Conservation (phyloP, 1,140 invertebrate species). For the Bombus fervidus region DNA sequence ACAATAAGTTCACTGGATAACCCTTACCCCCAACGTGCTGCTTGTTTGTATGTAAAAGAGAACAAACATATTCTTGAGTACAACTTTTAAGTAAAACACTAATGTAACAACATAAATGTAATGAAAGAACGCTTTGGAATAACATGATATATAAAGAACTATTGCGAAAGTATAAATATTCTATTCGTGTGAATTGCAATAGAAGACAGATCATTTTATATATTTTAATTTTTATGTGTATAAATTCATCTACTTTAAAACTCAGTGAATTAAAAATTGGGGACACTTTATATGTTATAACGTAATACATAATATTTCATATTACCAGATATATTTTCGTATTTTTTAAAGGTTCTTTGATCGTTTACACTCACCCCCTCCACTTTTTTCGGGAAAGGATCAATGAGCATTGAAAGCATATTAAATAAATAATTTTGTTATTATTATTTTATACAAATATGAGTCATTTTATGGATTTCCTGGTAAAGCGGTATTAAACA, state of each 20-base stretch:
- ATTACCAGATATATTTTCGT: not conserved
- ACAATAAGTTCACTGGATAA: not conserved
- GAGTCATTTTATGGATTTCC: not conserved
- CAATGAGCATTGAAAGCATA: not conserved
- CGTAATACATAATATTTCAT: no score
- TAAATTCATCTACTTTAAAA: not conserved
- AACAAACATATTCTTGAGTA: not conserved
- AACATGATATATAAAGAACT: not conserved
- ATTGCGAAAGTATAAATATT: not conserved
- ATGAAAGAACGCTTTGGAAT: not conserved
- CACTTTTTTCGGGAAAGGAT: not conserved
- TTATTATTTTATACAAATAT: conserved; percentile 10
- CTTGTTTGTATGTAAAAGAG: not conserved
- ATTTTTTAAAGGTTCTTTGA: not conserved
- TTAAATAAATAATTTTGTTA: not conserved
- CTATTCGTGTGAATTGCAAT: not conserved
- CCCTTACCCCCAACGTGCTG: not conserved
- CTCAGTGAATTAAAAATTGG: no score
- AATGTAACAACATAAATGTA: not conserved
- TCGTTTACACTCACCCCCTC: not conserved
- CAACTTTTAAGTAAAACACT: not conserved
- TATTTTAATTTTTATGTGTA: no score
- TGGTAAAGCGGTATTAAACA: conserved; percentile 3
- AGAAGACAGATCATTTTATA: no score
- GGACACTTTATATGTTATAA: no score